Percentiles rank a stretch among this genome's conserved stretches.
Evolutionary conservation across 37 sponge, comb jelly and placozoan genomes (phyloP).

Genomic region (Hexactinellida sp.): DNA sequence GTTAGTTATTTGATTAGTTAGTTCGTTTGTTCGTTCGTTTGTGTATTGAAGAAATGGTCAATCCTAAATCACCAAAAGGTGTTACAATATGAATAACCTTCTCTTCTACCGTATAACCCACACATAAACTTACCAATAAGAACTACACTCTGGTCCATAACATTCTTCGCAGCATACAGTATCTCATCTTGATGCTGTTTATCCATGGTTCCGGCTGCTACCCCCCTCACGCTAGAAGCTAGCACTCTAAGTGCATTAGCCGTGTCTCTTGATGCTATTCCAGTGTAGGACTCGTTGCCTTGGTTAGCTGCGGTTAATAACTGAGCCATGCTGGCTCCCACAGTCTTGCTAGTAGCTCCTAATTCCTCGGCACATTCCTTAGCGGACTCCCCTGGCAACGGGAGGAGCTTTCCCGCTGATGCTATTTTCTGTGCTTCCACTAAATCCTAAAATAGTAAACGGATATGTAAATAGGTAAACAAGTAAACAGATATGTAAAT

Average conservation of each 20-base stretch:
- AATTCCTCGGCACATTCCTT: slow-evolving; percentile 70
- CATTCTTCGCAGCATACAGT: slow-evolving; percentile 54
- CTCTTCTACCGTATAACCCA: no score
- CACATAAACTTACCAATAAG: slow-evolving; percentile 27
- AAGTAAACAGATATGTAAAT: neutral
- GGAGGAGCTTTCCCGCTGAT: slow-evolving; percentile 32
- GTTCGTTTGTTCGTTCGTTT: no score
- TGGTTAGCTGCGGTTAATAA: slow-evolving; percentile 92
- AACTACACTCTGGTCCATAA: slow-evolving; percentile 63
- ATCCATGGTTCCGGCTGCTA: slow-evolving; percentile 74
- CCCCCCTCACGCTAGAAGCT: slow-evolving; percentile 63
- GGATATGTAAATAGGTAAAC: neutral
- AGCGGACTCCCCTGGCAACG: slow-evolving; percentile 45
- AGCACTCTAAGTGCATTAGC: slow-evolving; percentile 77
- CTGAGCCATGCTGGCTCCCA: slow-evolving; percentile 98
- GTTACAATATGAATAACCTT: no score
- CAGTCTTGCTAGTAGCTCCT: slow-evolving; percentile 76
- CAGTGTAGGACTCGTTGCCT: slow-evolving; percentile 96
- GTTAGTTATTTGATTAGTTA: no score
- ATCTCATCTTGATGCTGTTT: slow-evolving; percentile 68
- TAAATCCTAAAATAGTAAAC: slow-evolving; percentile 20
- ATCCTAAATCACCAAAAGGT: no score
- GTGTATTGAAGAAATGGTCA: no score
- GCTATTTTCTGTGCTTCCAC: slow-evolving; percentile 32
- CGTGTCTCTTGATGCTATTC: slow-evolving; percentile 88